phyloP scores from a whole-genome alignment of 2,888 invertebrate species.

The Diploptera punctata region DNA sequence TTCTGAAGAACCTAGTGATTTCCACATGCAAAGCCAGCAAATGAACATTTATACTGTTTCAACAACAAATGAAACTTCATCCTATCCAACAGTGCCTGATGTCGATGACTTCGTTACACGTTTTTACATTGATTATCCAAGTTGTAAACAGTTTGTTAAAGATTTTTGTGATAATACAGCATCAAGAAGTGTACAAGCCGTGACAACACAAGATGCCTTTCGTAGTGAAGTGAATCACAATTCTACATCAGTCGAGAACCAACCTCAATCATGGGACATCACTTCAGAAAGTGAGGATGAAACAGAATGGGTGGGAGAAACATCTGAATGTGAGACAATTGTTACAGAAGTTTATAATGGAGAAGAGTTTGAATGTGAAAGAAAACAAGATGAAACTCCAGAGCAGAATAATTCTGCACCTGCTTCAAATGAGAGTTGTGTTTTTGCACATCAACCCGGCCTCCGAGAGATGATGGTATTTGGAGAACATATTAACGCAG shows the following conservation, averaged over 20 bases:
- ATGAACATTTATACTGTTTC: conserved; percentile 2
- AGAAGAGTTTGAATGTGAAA: conserved; percentile 2
- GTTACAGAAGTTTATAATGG: conserved; percentile 17
- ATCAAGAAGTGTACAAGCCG: neutral
- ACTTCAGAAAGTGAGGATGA: conserved; percentile 39
- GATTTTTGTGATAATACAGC: conserved; percentile 49
- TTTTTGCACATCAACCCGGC: neutral
- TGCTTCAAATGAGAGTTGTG: neutral
- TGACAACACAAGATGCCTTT: neutral
- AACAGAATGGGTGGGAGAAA: conserved; percentile 41
- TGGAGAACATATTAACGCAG: neutral
- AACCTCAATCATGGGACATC: conserved; percentile 29
- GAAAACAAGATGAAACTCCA: neutral
- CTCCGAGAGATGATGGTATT: neutral
- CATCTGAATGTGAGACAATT: conserved; percentile 39
- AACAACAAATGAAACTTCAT: neutral
- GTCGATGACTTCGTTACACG: conserved; percentile 72
- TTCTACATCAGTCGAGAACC: neutral
- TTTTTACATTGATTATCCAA: conserved; percentile 74
- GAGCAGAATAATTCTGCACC: neutral
- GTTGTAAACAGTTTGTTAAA: conserved; percentile 68
- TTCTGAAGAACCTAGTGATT: conserved; percentile 66
- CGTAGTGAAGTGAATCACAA: neutral
- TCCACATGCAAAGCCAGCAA: neutral
- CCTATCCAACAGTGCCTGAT: conserved; percentile 55